Conservation (phyloP, 2,888 invertebrate genomes). For the Eumerus sabulonum region DNA sequence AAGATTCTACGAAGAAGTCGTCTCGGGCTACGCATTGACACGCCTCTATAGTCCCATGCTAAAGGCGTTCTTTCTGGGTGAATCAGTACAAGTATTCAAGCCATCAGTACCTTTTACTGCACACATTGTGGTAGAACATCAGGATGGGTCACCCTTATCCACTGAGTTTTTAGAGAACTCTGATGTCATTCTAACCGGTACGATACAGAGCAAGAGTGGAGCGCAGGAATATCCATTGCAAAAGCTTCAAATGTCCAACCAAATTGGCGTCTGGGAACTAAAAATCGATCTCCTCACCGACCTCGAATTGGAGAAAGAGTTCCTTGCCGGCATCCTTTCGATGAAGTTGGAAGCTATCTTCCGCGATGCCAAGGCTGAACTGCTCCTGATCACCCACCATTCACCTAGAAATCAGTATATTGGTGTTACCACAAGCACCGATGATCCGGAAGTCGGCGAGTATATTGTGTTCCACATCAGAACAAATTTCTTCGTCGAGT, state of each 20-base stretch:
- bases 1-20: constrained; percentile 86
- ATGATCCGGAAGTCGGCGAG: constrained; percentile 90
- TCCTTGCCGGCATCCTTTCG: constrained; percentile 82
- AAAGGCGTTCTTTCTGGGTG: constrained; percentile 89
- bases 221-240: constrained; percentile 82
- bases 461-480: constrained; percentile 95
- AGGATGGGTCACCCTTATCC: constrained; percentile 89
- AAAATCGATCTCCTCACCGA: constrained; percentile 86
- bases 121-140: constrained; percentile 91
- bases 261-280: constrained; percentile 88
- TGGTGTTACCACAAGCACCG: constrained; percentile 89
- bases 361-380: constrained; percentile 84
- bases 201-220: constrained; percentile 81
- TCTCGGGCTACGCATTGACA: constrained; percentile 90
- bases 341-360: constrained; percentile 84
- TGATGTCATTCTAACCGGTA: constrained; percentile 83
- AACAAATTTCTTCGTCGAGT: constrained; percentile 91
- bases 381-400: constrained; percentile 86
- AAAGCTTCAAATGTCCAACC: constrained; percentile 82
- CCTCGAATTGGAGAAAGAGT: constrained; percentile 80
- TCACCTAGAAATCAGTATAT: constrained; percentile 89
- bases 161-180: constrained; percentile 82
- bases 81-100: constrained; percentile 93
- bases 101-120: constrained; percentile 92
- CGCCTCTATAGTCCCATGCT: constrained; percentile 91